phyloP scores from a whole-genome alignment of 2,888 invertebrate genomes.

The Psylliodes chrysocephalus region DNA sequence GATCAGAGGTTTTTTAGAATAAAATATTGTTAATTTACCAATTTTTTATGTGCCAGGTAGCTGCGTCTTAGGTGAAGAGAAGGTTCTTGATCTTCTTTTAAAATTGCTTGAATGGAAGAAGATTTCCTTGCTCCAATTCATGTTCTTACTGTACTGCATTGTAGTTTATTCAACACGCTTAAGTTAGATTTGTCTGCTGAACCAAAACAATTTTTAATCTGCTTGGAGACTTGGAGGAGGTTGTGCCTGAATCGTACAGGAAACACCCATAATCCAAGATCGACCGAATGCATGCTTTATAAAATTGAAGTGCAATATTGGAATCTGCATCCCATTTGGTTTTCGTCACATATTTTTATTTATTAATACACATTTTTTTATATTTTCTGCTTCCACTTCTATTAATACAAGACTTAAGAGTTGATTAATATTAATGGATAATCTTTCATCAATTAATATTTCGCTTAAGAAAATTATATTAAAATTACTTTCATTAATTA shows the following conservation, averaged over 20 bases:
- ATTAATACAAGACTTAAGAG: too few relatives aligned
- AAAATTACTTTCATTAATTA: too few relatives aligned
- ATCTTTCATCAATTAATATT: too few relatives aligned
- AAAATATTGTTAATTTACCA: not conserved
- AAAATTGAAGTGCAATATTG: slow-evolving; percentile 9
- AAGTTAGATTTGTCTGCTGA: not conserved
- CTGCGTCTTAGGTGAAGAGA: not conserved
- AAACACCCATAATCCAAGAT: slow-evolving; percentile 6
- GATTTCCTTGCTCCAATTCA: slow-evolving; percentile 14
- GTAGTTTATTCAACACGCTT: not conserved
- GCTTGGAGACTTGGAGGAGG: too few relatives aligned
- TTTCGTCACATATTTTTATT: slow-evolving; percentile 6
- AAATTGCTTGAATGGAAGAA: slow-evolving; percentile 5
- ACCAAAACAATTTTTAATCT: too few relatives aligned
- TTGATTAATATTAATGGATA: too few relatives aligned
- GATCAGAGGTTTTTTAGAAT: not conserved
- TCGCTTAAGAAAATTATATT: too few relatives aligned
- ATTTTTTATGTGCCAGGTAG: not conserved
- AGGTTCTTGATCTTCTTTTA: not conserved
- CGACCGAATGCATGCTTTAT: slow-evolving; percentile 3
- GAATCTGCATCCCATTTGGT: slow-evolving; percentile 14
- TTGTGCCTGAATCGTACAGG: too few relatives aligned
- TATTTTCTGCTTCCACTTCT: too few relatives aligned
- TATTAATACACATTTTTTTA: too few relatives aligned
- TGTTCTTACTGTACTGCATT: slow-evolving; percentile 4